Base-by-base conservation (phyloP, 2,113 vertebrate species). In the Monarcha castaneiventris region DNA sequence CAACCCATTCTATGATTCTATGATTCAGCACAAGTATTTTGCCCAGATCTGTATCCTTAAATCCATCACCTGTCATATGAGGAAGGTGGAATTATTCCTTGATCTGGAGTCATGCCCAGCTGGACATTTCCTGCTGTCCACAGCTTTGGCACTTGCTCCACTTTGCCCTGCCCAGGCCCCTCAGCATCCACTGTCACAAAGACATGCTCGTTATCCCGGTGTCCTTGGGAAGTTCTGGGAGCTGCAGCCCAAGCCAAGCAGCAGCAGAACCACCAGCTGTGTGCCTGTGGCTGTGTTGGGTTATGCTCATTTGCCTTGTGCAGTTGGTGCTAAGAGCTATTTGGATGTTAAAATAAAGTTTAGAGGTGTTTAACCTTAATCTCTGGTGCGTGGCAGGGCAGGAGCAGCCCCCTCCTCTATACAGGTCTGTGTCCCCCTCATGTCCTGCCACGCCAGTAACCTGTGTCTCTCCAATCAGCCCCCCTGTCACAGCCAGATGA, bases 401-500 rank as follows among this genome's bases (percentile, higher is more conserved):
- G 21, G 30, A 84, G 73, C 72, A 66, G 49, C 7, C 37, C 16
- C 52, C 23, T 66, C 18, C 35, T 26, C 48, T 32, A 0, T 32
- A 43, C 6, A 23, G 56, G 7, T 43, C 37, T 77, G 63, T 10
- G 5, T 13, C 12, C 23, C 69, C 19, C 62, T 25, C 68, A 8
- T 10, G 44, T 33, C 21, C 13, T 90, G 93, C 82, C 84, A 11
- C 26, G 62, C 8, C 26, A 56, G 76, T 96, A 44, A 79, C 10
- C 33, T 84, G 0, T 78, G 43, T 95, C 67, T 97, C 80, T 78
- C 87, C 72, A 37, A 90, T 7, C 49, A 97, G 94, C 79, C 82
- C n/a, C 49, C n/a, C 78, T 58, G 69, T 10, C 67, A 27, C 64
- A 62, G 74, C 39, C 84, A 54, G 98, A 98, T 4, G 97, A 98